Evolutionary conservation across 2,113 vertebrate genomes (phyloP), one percentile per base, ranked within the genome.

Genomic region (Pundamilia nyererei): DNA sequence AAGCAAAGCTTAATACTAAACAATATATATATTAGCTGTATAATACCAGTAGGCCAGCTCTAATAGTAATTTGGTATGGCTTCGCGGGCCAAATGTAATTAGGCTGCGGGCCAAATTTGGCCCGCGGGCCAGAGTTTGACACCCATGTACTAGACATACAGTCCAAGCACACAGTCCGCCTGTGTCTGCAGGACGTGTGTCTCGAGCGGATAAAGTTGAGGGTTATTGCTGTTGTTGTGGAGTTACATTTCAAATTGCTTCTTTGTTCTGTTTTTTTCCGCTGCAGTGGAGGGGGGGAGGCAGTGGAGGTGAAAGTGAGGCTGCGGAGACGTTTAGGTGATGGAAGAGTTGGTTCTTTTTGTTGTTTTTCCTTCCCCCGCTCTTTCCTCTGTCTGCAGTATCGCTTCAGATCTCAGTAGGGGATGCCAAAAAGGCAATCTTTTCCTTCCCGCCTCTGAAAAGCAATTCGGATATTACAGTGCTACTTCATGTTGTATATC

Each of bases 211-310:
- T 77, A 77, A 60, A 83, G 40, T 58, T 84, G 35, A 86, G 86
- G 49, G 82, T 91, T 86, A 81, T 82, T 83, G 86, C 26, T 87
- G 90, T 56, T 91, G 75, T 80, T 86, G 81, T 42, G 70, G 80
- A 91, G 90, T 90, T 86, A 79, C 75, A 82, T 90, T 87, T 93
- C 84, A 87, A 93, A 93, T 89, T 89, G 81, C 88, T 83, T 91
- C 83, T 77, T 49, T 77, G 45, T 92, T 72, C 17, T 45, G n/a
- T 77, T 84, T 83, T 79, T 45, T 29, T 60, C 35, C 1, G 12
- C 49, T 62, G 79, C 35, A 38, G 24, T 60, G 13, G 49, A 40
- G 8, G n/a, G 17, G 3, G 4, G 13, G 35, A 58, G 19, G 58
- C 1, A 3, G n/a, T 14, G 35, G 62, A 47, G 51, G 62, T 56